Percentiles rank a stretch among this genome's conserved stretches.
Evolutionary conservation across 37 sponge, comb jelly and placozoan genomes (phyloP).

Genomic region (Crambe crambe): DNA sequence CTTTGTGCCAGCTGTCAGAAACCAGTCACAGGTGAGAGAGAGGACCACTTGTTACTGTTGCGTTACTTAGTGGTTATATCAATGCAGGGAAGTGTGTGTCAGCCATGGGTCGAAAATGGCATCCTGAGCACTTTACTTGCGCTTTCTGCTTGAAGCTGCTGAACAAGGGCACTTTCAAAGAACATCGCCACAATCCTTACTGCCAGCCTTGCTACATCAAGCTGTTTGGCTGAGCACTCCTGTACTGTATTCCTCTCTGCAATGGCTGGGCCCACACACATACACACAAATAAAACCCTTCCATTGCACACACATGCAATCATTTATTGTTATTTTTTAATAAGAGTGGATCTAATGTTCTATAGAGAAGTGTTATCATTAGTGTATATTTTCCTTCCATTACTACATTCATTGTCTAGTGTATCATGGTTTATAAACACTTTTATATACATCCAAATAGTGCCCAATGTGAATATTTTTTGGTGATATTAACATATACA

Average conservation of each 20-base stretch:
- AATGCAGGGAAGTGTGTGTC: conserved; percentile 77
- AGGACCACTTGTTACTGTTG: not conserved
- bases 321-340: not conserved
- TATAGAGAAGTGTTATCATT: no score
- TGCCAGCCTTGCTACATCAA: conserved; percentile 95
- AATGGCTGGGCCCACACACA: no score
- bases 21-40: conserved; percentile 80
- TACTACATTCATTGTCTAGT: no score
- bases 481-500: no score
- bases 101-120: conserved; percentile 96
- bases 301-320: not conserved
- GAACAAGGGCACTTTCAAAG: conserved; percentile 98
- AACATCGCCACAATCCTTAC: conserved; percentile 91
- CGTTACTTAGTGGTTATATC: not conserved
- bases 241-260: not conserved
- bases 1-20: conserved; percentile 95
- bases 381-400: no score
- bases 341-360: no score
- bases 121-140: conserved; percentile 98
- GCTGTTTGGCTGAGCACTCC: conserved; percentile 80
- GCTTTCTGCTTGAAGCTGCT: conserved; percentile 96
- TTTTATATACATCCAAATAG: no score
- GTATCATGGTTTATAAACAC: no score
- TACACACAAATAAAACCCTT: no score
- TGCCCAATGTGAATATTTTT: no score